phyloP scores from a whole-genome alignment of 2,113 vertebrate genomes.

The Clarias magur region DNA sequence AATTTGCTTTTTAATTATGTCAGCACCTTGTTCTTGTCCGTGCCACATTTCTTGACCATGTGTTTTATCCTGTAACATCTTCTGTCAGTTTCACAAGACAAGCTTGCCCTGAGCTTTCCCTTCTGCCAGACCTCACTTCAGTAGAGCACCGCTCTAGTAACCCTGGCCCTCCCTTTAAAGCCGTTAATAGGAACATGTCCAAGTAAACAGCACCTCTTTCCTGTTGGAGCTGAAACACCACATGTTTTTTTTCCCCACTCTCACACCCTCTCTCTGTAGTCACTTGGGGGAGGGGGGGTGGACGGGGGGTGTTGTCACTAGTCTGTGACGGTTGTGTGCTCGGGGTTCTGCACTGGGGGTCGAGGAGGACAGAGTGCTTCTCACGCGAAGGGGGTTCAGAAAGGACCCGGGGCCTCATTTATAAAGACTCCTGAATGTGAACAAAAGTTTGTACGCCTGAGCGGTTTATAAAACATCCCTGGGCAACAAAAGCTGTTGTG shows the following conservation, averaged over 20 bases:
- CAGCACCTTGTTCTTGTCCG: neutral
- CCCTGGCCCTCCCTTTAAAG: neutral
- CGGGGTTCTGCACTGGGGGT: neutral
- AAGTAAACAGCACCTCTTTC: neutral
- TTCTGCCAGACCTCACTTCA: neutral
- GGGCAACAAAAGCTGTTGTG: neutral
- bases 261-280: slow-evolving; percentile 30
- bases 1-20: neutral
- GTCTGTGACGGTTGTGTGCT: slow-evolving; percentile 9
- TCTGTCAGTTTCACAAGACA: neutral
- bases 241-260: slow-evolving; percentile 33
- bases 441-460: neutral
- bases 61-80: neutral
- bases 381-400: neutral
- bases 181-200: neutral
- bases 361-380: neutral
- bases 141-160: neutral
- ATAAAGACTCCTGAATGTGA: neutral
- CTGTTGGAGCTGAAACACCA: neutral
- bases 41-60: neutral
- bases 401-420: neutral
- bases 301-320: neutral
- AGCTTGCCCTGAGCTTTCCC: neutral
- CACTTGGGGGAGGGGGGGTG: neutral
- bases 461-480: neutral